Evolutionary conservation across 2,888 invertebrate genomes (phyloP), one percentile per base, ranked within the genome.

Genomic region (Troides helena): DNA sequence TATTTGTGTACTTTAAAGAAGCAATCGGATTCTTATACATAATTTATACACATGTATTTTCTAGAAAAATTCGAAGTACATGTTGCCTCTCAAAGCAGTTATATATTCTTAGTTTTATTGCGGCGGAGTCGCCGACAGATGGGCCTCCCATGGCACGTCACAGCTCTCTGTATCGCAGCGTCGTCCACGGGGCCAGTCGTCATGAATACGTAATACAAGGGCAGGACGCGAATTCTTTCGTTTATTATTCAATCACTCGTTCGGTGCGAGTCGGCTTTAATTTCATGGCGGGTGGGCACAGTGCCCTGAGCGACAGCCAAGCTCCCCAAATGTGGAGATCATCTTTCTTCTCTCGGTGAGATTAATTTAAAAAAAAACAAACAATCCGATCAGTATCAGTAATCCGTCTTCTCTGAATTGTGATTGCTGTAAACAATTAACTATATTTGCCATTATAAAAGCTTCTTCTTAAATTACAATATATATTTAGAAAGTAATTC

Each of bases 241-340:
- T 92, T 91, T 92, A 92, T 92, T 92, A 92, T 92, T 92, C 92
- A 92, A 92, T 92, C 92, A 92, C 89, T 92, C 92, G 92, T 92
- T 90, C 88, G 90, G 89, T 84, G 91, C 86, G 90, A 91, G 89
- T 90, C 90, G 90, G 89, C 87, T 92, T 92, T 92, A 92, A 92
- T 92, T 92, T 92, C 92, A 92, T 92, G 92, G 89, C 88, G 89
- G 91, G 86, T 92, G 90, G 87, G 90, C 92, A 91, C 90, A 80
- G 84, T 77, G 87, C 88, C 85, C 85, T 82, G 86, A 79, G 86
- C 85, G 85, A 79, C 84, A 78, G 77, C 79, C 78, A 78, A 67
- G 72, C 74, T 78, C 72, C 74, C 76, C 75, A 76, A 84, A 80
- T 87, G 80, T 88, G 90, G 90, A 88, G 81, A 78, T 80, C 78